Percentiles rank a stretch among this genome's conserved stretches.
phyloP scores from a whole-genome alignment of 2,113 vertebrate species.

The Ploceus nigricollis region DNA sequence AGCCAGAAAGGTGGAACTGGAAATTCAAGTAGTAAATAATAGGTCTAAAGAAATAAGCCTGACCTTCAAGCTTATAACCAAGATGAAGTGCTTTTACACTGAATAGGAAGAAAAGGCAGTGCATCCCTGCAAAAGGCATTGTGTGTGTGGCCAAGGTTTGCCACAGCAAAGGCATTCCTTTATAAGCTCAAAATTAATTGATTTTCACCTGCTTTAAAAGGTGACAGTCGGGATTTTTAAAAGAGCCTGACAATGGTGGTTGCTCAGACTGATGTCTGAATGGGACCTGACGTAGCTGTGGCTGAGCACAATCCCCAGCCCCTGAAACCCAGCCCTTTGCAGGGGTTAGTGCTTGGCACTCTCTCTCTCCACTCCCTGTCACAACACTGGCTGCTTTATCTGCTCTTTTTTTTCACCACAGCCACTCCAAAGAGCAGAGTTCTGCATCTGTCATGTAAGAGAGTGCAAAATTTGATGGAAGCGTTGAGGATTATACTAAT shows the following conservation, averaged over 20 bases:
- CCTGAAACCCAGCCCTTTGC: neutral
- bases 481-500: neutral
- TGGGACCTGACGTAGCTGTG: neutral
- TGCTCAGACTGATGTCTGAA: neutral
- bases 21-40: conserved; percentile 41
- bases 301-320: neutral
- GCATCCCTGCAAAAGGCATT: neutral
- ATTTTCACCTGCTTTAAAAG: neutral
- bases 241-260: neutral
- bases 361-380: neutral
- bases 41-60: conserved; percentile 49
- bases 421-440: neutral
- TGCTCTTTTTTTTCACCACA: neutral
- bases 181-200: conserved; percentile 22
- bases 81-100: conserved; percentile 48
- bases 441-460: neutral
- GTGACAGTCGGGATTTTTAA: neutral
- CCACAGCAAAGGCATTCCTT: neutral
- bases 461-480: neutral
- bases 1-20: conserved; percentile 22
- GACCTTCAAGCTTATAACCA: conserved; percentile 41
- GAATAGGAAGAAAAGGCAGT: conserved; percentile 9
- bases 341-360: neutral
- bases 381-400: neutral
- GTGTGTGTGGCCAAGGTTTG: neutral